Base-by-base conservation (phyloP, 2,888 invertebrate species). In the Coleophora deauratella region DNA sequence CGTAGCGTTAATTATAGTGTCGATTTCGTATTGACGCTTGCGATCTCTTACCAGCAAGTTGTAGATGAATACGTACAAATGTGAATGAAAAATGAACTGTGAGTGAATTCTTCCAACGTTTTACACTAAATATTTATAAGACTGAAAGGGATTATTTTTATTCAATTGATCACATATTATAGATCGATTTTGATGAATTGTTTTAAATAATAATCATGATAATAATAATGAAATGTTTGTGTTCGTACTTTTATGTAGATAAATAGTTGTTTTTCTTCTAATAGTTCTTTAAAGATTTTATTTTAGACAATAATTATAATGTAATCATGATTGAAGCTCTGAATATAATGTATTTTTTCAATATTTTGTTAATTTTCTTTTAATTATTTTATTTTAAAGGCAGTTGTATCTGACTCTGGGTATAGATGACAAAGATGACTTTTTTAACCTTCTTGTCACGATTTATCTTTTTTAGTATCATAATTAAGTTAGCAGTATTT, bases 11-110 rank as follows among this genome's bases (percentile, higher is more conserved):
- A 14, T 34, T 34, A 1, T 34, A 9, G 13, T 14, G 15, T 14
- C 3, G 13, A 14, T 34, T 34, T 34, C 8, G 34, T 9, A 10
- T 34, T 14, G 14, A 14, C 8, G 34, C 14, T 14, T 2, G 21
- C 41, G 49, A 53, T 46, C 45, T 46, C 42, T 35, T 40, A 43
- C 49, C 42, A 45, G 33, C 33, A 36, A 34, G 28, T 37, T 35
- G 68, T 66, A 65, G 68, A 57, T 52, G 49, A 55, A 54, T 62
- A 63, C 62, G 73, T 71, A 71, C 68, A 72, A 74, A 74, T 35
- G 46, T 12, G 45, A 48, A 48, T 46, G 53, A 51, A 46, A 46
- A 46, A 59, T 58, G 50, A 55, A 57, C 27, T 37, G 36, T 33
- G 42, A 47, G 44, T 50, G 50, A 50, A 34, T 46, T 46, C 49